These are phyloP conservation scores for Miichthys miiuy DNA, from an alignment of 2,797 vertebrate species.

Conservation along the genomic window DNA sequence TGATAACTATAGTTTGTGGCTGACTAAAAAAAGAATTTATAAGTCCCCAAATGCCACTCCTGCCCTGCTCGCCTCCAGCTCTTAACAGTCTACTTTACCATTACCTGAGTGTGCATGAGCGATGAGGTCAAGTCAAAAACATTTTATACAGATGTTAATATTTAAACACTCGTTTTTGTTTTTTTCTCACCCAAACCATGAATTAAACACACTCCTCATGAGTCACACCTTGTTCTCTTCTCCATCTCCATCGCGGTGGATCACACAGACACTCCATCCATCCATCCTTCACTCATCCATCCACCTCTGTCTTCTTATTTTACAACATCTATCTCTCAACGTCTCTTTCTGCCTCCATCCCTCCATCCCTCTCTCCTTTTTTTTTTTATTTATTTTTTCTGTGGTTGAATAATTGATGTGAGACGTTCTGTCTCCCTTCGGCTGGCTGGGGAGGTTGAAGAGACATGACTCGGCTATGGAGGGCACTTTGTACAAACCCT, in stretches of 20 bases:
- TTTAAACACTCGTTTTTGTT: slow-evolving; percentile 51
- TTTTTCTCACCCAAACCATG: slow-evolving; percentile 56
- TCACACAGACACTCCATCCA: slow-evolving; percentile 1
- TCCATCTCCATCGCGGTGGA: slow-evolving; percentile 4
- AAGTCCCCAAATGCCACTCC: slow-evolving; percentile 22
- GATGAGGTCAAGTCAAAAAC: slow-evolving; percentile 69
- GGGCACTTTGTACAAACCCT: slow-evolving; percentile 76
- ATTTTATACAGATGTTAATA: slow-evolving; percentile 69
- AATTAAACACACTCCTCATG: slow-evolving; percentile 60
- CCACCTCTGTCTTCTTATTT: neutral
- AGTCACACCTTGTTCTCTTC: slow-evolving; percentile 50
- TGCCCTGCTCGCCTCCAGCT: slow-evolving; percentile 25
- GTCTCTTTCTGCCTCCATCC: slow-evolving; percentile 13
- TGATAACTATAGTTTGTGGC: slow-evolving; percentile 4
- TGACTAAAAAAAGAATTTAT: slow-evolving; percentile 15
- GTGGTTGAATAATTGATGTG: slow-evolving; percentile 79
- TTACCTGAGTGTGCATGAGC: slow-evolving; percentile 59
- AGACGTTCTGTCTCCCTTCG: slow-evolving; percentile 67
- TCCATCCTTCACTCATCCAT: neutral
- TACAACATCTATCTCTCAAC: slow-evolving; percentile 1
- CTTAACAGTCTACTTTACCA: slow-evolving; percentile 29
- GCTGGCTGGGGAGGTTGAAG: slow-evolving; percentile 70
- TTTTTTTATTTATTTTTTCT: slow-evolving; percentile 25
- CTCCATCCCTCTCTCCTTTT: neutral
- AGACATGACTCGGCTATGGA: slow-evolving; percentile 77